Evolutionary conservation across 2,888 invertebrate genomes (phyloP), one percentile per base, ranked within the genome.

Genomic region (Nasonia oneida): DNA sequence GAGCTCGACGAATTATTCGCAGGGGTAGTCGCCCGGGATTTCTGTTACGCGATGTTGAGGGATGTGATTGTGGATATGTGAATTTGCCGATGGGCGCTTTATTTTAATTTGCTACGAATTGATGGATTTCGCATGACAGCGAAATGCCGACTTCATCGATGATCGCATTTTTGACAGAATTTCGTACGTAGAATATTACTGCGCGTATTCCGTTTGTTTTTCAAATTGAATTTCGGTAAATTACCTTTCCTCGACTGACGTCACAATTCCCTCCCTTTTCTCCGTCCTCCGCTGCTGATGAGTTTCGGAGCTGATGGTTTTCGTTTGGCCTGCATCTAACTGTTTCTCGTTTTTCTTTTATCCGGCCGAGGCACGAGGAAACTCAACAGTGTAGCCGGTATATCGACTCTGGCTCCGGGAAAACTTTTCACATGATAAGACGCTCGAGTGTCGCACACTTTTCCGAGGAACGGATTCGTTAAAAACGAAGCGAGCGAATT

Each of bases 351-450:
- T 78, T 15, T 81, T 42, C 67, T 70, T 14, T 81, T 18, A 67
- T 39, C 33, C 8, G 61, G n/a, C 15, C 33, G 5, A 75, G 85
- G 71, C 29, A 81, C 71, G 71, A 71, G 29, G 29, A 15, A 67
- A 29, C 0, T 15, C 75, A 86, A 2, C 73, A 15, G 42, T 37
- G 5, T 1, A 3, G 37, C 37, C 10, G 37, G 50, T 23, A 89
- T 89, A 89, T 89, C 88, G 88, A 88, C 87, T 88, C 88, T 86
- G 87, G 86, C 77, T 37, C 4, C 75, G 87, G 79, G 29, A 87
- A 88, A 90, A 90, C 88, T 90, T 90, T 90, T 88, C 86, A 82
- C 87, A 64, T 87, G 89, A 89, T 89, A 89, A 88, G 87, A 84
- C 86, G 75, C 29, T 29, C 47, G 39, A 88, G 89, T 87, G 88